These are phyloP conservation scores for Pyrgilauda ruficollis DNA, from an alignment of 2,113 vertebrate species.

Conservation along the genomic window DNA sequence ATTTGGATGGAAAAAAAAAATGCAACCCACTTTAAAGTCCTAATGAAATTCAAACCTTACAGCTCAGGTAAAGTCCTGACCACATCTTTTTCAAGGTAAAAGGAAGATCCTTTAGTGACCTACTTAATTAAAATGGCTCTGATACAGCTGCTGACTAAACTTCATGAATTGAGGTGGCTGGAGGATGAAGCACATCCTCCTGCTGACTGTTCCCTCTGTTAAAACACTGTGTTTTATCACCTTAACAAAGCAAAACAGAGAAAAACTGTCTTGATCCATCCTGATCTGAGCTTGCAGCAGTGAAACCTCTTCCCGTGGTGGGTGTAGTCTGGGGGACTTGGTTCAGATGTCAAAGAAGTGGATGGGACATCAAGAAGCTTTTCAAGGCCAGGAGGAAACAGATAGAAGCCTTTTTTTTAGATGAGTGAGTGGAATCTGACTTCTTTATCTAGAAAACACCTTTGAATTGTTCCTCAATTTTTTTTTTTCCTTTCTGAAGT, in stretches of 20 bases:
- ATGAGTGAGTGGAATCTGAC: not conserved
- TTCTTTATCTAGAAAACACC: not conserved
- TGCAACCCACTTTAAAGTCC: constrained; percentile 58
- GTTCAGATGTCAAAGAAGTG: not conserved
- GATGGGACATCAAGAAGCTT: not conserved
- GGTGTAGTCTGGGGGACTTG: not conserved
- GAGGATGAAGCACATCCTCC: not conserved
- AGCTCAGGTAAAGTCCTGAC: constrained; percentile 75
- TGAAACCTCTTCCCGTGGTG: not conserved
- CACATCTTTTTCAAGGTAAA: constrained; percentile 63
- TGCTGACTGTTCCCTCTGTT: not conserved
- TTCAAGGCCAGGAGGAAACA: not conserved
- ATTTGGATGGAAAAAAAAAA: constrained; percentile 74
- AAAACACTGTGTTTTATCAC: not conserved
- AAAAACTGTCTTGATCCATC: not conserved
- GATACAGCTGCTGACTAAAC: constrained; percentile 30
- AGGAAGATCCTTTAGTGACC: constrained; percentile 46
- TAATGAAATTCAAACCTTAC: constrained; percentile 79
- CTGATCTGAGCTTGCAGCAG: not conserved
- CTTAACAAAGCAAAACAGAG: not conserved
- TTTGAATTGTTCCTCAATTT: not conserved
- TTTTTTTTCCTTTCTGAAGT: not conserved
- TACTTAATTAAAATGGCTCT: constrained; percentile 50
- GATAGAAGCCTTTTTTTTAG: not conserved
- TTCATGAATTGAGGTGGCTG: not conserved